Evolutionary conservation across 2,113 vertebrate species (phyloP), one percentile per base, ranked within the genome.

Genomic region (Phodopus roborovskii): DNA sequence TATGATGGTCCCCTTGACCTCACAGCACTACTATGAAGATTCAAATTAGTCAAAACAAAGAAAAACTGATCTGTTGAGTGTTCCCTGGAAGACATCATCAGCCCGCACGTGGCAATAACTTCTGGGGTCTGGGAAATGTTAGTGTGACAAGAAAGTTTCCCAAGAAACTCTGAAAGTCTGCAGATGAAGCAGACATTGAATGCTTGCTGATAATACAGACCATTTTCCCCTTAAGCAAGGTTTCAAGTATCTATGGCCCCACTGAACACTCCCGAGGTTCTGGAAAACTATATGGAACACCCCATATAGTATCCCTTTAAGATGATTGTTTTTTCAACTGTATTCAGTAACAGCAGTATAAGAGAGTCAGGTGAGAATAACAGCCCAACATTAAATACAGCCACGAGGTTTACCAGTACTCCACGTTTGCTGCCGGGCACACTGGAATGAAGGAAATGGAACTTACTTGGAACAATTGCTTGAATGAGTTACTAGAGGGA

Each of bases 321-420:
- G 96, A 91, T 95, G 83, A 79, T 98, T 97, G 91, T 98, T 92
- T 98, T 97, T 98, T 97, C 90, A 97, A 97, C 87, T 93, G 70
- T 89, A 73, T 87, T 96, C 89, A 97, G 68, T 96, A 97, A 98
- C 98, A 96, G 68, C 56, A 83, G n/a, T 26, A 96, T 90, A 86
- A 96, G 97, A 87, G 73, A 97, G 39, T 28, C 94, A 94, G 90
- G 89, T 96, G 94, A 91, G 95, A 95, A 81, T 83, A 89, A 91
- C 71, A 92, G 36, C 60, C 81, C 64, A 84, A 86, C 33, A 81
- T 91, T 91, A 73, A 50, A 88, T 39, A 94, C 39, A 93, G 88
- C 87, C 74, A 7, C 0, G 20, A 82, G 95, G 7, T 96, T 97
- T 97, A 39, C 60, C 83, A 26, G 45, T 97, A 84, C 96, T 89